Base-by-base conservation (phyloP, 1,140 invertebrate species). In the Aphidius ervi region DNA sequence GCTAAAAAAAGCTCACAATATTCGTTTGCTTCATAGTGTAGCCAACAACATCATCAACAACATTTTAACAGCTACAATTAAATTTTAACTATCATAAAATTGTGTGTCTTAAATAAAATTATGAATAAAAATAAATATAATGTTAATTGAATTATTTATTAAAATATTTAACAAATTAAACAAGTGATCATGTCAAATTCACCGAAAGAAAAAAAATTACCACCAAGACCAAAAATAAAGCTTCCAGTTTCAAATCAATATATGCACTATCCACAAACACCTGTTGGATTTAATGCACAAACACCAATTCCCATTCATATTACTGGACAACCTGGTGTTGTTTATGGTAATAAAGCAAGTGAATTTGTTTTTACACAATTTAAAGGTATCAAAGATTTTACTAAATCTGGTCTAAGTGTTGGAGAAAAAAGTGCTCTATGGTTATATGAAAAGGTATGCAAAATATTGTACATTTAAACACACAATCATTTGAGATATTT, bases 401-500 rank as follows among this genome's bases (percentile, higher is more conserved):
- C 89, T 4, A 92, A 90, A 69, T 87, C 88, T 7, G 90, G 91
- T 23, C 77, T 93, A 60, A 91, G 88, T 74, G 84, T 87, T 37
- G 91, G 91, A 16, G 90, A 93, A 75, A 92, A 91, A 71, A 85
- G 85, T 62, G 88, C 88, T 0, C 90, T 87, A 68, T 92, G 89
- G 84, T 75, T 91, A 52, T 91, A 91, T 69, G 86, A 87, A 62
- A 92, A 89, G 78, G 79, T 83, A 69, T 56, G 23, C 39, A 16
- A 16, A 16, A 41, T 40, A 6, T 23, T 10, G 39, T 37, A 31
- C 31, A 39, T 6, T 6, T 52, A 6, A 52, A 52, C 7, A 52
- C 31, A 9, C 31, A 2, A 39, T 52, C 1, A 52, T 31, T 39
- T 16, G 10, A 23, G 47, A 49, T 4, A 20, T 16, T 16, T 9